phyloP scores from a whole-genome alignment of 2,888 invertebrate genomes.

The Rhyacophila evoluta region DNA sequence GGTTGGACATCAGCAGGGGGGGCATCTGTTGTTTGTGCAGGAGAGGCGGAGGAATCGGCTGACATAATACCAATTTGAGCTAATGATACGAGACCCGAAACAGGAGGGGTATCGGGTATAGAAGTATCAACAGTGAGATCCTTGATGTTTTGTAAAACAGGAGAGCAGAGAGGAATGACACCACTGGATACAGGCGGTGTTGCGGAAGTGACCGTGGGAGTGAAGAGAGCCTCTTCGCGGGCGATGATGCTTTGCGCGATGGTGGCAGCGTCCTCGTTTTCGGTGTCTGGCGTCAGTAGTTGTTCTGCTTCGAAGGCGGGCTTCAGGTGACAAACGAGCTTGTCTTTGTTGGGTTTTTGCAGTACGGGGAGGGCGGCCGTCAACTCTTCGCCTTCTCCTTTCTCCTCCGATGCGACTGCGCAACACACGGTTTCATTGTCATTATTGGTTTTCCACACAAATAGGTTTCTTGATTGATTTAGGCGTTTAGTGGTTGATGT shows the following conservation, averaged over 20 bases:
- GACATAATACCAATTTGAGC: conserved; percentile 66
- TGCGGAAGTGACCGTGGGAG: conserved; percentile 61
- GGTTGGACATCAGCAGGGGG: not conserved
- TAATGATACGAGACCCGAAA: conserved; percentile 67
- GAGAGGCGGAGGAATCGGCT: not conserved
- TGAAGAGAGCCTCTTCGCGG: conserved; percentile 61
- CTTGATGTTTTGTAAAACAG: conserved; percentile 56
- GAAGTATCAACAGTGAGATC: conserved; percentile 63
- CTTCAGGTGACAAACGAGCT: conserved; percentile 58
- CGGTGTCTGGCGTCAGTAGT: conserved; percentile 68
- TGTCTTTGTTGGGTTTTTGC: conserved; percentile 44
- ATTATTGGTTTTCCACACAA: conserved; percentile 53
- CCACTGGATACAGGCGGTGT: conserved; percentile 58
- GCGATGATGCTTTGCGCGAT: conserved; percentile 68
- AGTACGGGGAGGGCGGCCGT: conserved; percentile 26
- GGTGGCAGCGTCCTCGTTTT: conserved; percentile 67
- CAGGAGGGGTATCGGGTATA: conserved; percentile 68
- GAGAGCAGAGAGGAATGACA: conserved; percentile 57
- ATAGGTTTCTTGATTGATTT: conserved; percentile 59
- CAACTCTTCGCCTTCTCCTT: conserved; percentile 63
- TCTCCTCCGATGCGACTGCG: conserved; percentile 63
- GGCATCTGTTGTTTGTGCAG: not conserved
- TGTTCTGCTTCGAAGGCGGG: conserved; percentile 64
- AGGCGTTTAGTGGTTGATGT: conserved; percentile 67
- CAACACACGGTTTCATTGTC: conserved; percentile 68